These are phyloP conservation scores for Eristalis pertinax DNA, from an alignment of 2,888 invertebrate genomes.

Conservation along the genomic window DNA sequence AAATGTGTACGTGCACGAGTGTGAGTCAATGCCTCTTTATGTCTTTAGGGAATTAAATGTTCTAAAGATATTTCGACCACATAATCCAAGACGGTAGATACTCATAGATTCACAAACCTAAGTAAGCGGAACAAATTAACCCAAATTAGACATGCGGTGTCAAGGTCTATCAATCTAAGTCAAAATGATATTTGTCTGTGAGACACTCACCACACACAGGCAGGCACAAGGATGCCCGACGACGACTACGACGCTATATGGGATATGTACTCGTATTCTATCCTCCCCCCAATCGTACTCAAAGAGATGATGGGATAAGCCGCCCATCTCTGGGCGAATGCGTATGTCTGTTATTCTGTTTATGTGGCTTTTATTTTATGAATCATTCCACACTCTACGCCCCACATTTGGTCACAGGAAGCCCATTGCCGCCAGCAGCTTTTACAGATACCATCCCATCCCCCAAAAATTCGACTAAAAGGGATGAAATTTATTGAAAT, in stretches of 20 bases:
- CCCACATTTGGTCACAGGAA: not conserved
- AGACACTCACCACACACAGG: not conserved
- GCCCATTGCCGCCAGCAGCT: constrained; percentile 1
- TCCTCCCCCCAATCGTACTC: not conserved
- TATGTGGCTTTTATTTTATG: constrained; percentile 66
- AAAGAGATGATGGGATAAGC: constrained; percentile 53
- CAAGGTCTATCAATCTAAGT: constrained; percentile 73
- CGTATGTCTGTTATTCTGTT: constrained; percentile 57
- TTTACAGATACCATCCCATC: constrained; percentile 1
- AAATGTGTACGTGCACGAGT: not conserved
- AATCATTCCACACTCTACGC: constrained; percentile 37
- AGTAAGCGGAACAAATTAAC: constrained; percentile 72
- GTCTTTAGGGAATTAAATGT: constrained; percentile 69
- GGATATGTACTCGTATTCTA: not conserved
- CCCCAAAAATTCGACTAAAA: constrained; percentile 30
- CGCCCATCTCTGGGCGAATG: constrained; percentile 49
- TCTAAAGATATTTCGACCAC: constrained; percentile 69
- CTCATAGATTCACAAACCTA: constrained; percentile 68
- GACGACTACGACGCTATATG: not conserved
- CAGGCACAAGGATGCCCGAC: not conserved
- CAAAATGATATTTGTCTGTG: constrained; percentile 68
- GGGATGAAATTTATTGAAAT: constrained; percentile 72
- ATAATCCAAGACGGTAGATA: constrained; percentile 34
- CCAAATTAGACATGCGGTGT: constrained; percentile 73
- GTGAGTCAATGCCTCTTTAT: constrained; percentile 59